These are phyloP conservation scores for Entelurus aequoreus DNA, from an alignment of 2,113 vertebrate species.

Conservation along the genomic window DNA sequence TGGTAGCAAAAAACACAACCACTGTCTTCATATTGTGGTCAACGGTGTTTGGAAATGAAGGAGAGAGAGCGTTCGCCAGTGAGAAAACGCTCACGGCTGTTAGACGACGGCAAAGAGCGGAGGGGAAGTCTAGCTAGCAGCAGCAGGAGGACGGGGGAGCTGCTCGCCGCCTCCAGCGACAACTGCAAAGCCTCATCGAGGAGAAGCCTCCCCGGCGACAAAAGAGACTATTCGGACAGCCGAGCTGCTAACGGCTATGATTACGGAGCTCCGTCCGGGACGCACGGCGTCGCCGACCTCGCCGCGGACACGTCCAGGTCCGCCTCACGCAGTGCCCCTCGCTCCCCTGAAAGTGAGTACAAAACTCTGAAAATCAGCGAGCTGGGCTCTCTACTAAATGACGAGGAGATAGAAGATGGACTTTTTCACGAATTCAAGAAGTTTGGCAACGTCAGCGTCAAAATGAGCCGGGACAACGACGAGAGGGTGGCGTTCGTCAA, in stretches of 20 bases:
- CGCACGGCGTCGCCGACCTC: conserved; percentile 49
- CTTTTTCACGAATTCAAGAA: conserved; percentile 95
- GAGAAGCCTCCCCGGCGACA: conserved; percentile 75
- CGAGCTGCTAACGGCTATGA: conserved; percentile 71
- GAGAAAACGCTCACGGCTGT: conserved; percentile 85
- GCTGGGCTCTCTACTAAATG: conserved; percentile 87
- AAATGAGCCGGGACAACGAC: conserved; percentile 85
- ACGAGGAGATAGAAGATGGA: conserved; percentile 93
- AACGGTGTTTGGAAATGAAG: conserved; percentile 75
- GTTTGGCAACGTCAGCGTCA: conserved; percentile 94
- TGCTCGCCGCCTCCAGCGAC: conserved; percentile 53
- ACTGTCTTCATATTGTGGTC: neutral
- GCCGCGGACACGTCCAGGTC: conserved; percentile 51
- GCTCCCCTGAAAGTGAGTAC: conserved; percentile 80
- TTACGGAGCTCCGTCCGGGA: conserved; percentile 45
- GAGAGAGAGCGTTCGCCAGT: conserved; percentile 90
- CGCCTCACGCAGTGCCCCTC: conserved; percentile 65
- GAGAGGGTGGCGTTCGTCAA: conserved; percentile 92
- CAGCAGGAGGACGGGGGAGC: conserved; percentile 80
- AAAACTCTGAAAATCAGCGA: conserved; percentile 95
- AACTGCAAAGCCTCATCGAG: conserved; percentile 65
- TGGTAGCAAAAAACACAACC: neutral
- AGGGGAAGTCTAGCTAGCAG: conserved; percentile 74
- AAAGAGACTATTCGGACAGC: conserved; percentile 75
- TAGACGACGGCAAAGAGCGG: conserved; percentile 77